phyloP scores from a whole-genome alignment of 2,888 invertebrate genomes.

The Troides aeacus region DNA sequence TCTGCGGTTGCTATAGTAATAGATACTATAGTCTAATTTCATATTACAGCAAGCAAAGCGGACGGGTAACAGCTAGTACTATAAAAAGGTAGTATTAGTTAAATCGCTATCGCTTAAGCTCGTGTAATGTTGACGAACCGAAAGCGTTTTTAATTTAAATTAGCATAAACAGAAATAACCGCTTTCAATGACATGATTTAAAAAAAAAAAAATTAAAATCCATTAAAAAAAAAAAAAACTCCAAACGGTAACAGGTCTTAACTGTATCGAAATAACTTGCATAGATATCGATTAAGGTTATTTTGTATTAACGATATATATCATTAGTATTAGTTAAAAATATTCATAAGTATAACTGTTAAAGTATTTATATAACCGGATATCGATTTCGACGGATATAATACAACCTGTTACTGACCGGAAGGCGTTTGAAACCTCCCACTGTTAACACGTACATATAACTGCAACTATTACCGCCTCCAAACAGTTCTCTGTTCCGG shows the following conservation, averaged over 20 bases:
- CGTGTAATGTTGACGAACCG: neutral
- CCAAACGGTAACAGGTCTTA: constrained; percentile 8
- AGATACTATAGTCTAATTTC: too few species aligned
- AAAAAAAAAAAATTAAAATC: constrained; percentile 22
- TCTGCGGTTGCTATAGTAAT: too few species aligned
- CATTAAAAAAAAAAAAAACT: constrained; percentile 2
- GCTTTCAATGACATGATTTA: constrained; percentile 22
- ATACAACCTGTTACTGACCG: neutral
- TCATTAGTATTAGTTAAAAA: neutral
- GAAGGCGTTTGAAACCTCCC: neutral
- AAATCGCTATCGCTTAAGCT: constrained; percentile 5
- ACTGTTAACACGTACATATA: neutral
- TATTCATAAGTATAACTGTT: neutral
- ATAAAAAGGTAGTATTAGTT: neutral
- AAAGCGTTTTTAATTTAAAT: constrained; percentile 27
- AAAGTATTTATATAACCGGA: neutral
- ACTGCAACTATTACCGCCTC: too few species aligned
- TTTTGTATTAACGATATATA: neutral
- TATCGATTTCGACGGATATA: constrained; percentile 1
- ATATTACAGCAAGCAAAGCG: too few species aligned
- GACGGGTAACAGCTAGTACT: too few species aligned
- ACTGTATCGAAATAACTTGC: constrained; percentile 1
- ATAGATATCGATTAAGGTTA: neutral
- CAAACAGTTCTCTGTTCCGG: too few species aligned
- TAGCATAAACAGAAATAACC: constrained; percentile 30